Conservation (phyloP, 2,113 vertebrate genomes). For the Podiceps cristatus region DNA sequence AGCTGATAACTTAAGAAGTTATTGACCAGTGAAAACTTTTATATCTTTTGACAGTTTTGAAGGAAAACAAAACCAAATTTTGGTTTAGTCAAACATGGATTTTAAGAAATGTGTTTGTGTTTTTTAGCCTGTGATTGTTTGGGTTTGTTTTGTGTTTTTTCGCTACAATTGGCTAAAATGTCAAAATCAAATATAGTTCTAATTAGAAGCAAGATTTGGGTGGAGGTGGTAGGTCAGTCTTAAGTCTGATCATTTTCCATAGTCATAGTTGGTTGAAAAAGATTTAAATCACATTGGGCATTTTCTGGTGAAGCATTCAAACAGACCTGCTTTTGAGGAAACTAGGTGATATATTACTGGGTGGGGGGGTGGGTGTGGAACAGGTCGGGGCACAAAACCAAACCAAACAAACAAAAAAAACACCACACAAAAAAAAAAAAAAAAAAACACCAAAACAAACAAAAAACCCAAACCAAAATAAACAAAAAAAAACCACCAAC, state of each 20-base stretch:
- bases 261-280: background rate
- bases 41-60: background rate
- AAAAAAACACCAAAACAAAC: too few relatives aligned
- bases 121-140: background rate
- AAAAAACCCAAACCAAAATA: too few relatives aligned
- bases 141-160: background rate
- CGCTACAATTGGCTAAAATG: background rate
- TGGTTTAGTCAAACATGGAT: background rate
- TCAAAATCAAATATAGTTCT: background rate
- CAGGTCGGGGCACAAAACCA: too few relatives aligned
- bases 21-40: background rate
- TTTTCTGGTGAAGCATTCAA: background rate
- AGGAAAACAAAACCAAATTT: background rate
- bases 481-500: too few relatives aligned
- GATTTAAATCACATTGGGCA: background rate
- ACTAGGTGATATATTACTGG: background rate
- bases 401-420: too few relatives aligned
- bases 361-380: too few relatives aligned
- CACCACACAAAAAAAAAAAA: too few relatives aligned
- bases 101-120: background rate
- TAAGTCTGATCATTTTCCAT: background rate
- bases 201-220: background rate
- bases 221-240: background rate
- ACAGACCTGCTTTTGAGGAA: background rate
- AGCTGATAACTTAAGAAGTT: background rate